Evolutionary conservation across 2,113 vertebrate species (phyloP), one percentile per base, ranked within the genome.

Genomic region (Myiozetetes cayanensis): DNA sequence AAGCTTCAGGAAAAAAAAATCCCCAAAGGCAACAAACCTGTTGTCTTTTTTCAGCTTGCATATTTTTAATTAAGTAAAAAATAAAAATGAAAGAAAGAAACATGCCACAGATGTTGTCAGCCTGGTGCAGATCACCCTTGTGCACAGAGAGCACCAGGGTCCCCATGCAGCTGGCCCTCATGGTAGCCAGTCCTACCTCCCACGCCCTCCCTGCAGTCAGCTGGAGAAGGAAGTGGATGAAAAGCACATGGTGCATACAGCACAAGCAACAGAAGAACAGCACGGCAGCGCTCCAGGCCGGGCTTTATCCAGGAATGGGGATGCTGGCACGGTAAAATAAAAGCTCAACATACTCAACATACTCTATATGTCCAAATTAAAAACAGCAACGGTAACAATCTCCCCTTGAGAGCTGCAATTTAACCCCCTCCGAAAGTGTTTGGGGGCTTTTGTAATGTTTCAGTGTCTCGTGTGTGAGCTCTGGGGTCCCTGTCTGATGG

Each of bases 51-150:
- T 66, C 10, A 76, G 41, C 47, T 86, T 96, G 83, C 46, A 44
- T 95, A 70, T 85, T 85, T 97, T 96, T 96, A 97, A 96, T 96
- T 76, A 93, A 46, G 70, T 93, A 93, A 94, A 93, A 94, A 93
- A 90, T 33, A 62, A 90, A 85, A 86, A 41, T 9, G 20, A 75
- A 94, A 59, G n/a, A 35, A 59, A 90, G 73, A 84, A 89, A 83
- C 68, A 81, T 78, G 90, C 31, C 50, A 61, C 17, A 5, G 72
- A 86, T 63, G 85, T 28, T 62, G 53, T 50, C 10, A 39, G 72
- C 78, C 78, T 85, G 89, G 81, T 4, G 2, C 84, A 50, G 68
- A 35, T 73, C 2, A 0, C 49, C 47, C n/a, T 61, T 5, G 19
- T 62, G 85, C 63, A 61, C 15, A 28, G 81, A 89, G 52, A 66